Conservation (phyloP, 2,797 vertebrate species). For the Spatula versicolor region DNA sequence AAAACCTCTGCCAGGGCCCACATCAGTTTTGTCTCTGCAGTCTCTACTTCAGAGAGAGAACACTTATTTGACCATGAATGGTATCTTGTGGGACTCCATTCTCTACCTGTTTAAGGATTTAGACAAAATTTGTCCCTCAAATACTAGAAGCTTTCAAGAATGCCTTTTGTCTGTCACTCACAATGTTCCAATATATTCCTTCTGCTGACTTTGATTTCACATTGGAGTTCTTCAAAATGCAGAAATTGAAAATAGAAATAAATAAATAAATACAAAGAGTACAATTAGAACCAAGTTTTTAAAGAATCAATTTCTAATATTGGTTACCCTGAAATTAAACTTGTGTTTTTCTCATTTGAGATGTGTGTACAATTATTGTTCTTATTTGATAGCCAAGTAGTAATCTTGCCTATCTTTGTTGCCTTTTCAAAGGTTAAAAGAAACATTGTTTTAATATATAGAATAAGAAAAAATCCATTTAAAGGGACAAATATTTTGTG, state of each 20-base stretch:
- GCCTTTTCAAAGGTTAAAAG: neutral
- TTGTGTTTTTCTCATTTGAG: neutral
- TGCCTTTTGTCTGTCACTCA: neutral
- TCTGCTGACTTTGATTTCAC: neutral
- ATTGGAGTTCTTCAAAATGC: neutral
- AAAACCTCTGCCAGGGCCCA: neutral
- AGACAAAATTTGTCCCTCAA: slow-evolving; percentile 19
- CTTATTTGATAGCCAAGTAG: neutral
- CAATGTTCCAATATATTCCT: neutral
- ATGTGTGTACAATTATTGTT: neutral
- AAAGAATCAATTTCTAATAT: neutral
- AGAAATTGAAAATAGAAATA: neutral
- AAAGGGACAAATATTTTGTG: neutral
- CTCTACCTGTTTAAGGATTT: slow-evolving; percentile 30
- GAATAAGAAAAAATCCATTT: neutral
- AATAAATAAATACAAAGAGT: neutral
- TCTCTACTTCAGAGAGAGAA: slow-evolving; percentile 9
- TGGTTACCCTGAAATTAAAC: neutral
- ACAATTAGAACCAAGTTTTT: neutral
- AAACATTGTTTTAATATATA: neutral
- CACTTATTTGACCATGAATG: neutral
- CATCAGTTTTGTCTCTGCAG: neutral
- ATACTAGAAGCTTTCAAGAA: slow-evolving; percentile 12
- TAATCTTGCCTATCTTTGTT: neutral
- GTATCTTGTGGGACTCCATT: slow-evolving; percentile 2